Conservation (phyloP, 2,888 invertebrate species). For the Tubiluchus corallicola region DNA sequence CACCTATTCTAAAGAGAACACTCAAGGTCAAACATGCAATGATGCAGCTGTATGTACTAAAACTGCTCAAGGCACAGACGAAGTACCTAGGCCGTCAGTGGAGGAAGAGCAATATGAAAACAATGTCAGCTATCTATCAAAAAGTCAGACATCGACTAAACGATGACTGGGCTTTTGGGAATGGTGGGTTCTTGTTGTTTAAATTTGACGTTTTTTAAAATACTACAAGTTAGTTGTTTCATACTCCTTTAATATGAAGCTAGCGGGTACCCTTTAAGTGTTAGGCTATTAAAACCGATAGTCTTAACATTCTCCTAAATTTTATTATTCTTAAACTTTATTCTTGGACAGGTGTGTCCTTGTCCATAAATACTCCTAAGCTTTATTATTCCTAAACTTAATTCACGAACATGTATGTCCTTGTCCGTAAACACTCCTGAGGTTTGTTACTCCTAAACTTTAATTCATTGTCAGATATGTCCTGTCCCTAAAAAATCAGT, state of each 20-base stretch:
- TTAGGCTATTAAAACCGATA: no score
- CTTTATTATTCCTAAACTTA: no score
- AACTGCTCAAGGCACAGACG: constrained; percentile 96
- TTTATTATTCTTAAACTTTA: no score
- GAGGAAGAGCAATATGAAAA: constrained; percentile 99
- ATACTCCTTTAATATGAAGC: neutral
- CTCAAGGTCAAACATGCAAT: constrained; percentile 59
- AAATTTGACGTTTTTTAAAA: neutral
- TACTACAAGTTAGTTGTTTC: neutral
- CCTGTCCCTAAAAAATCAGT: no score
- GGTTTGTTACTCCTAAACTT: no score
- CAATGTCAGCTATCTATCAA: constrained; percentile 94
- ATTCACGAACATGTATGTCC: no score
- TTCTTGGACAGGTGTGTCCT: no score
- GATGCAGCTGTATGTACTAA: constrained; percentile 93
- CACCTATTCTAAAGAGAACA: constrained; percentile 88
- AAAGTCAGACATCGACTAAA: constrained; percentile 57
- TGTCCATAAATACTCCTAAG: no score
- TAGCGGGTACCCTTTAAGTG: no score
- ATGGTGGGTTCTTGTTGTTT: constrained; percentile 40
- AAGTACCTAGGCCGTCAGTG: constrained; percentile 96
- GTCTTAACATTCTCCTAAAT: no score
- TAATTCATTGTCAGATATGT: no score
- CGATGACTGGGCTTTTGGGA: constrained; percentile 99
- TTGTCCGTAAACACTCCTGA: no score